Conservation (phyloP, 2,113 vertebrate genomes). For the Alligator sinensis region DNA sequence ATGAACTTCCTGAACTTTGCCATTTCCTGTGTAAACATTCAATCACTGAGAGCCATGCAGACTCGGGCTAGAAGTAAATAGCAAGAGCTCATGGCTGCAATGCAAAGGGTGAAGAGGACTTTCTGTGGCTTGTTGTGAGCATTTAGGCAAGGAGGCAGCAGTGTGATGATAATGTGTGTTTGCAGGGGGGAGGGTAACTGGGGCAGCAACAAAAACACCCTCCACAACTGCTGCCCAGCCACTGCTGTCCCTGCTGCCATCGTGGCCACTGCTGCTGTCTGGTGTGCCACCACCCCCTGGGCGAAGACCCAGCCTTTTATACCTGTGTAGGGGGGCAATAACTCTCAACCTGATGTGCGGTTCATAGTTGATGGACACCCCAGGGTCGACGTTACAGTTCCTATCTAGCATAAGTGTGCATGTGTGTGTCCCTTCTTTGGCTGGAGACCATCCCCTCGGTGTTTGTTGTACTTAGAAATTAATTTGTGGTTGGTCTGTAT, state of each 20-base stretch:
- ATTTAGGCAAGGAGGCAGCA: background rate
- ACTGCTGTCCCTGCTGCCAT: too few relatives aligned
- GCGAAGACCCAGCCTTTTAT: too few relatives aligned
- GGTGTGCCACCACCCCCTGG: too few relatives aligned
- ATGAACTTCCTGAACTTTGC: constrained; percentile 63
- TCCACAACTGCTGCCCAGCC: too few relatives aligned
- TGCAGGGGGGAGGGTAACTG: too few relatives aligned
- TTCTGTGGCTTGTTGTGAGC: background rate
- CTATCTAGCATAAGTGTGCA: background rate
- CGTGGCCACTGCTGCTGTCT: too few relatives aligned
- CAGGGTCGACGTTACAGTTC: background rate
- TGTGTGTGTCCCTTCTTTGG: too few relatives aligned
- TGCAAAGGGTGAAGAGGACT: background rate
- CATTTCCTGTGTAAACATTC: constrained; percentile 42
- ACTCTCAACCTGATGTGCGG: background rate
- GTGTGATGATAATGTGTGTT: too few relatives aligned
- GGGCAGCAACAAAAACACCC: too few relatives aligned
- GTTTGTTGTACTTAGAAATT: background rate
- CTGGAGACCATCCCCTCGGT: background rate
- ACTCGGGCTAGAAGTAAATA: constrained; percentile 29
- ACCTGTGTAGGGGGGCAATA: background rate
- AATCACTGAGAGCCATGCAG: background rate
- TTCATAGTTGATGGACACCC: fast-evolving
- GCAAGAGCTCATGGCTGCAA: background rate
- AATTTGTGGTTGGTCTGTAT: background rate